Evolutionary conservation across 2,113 vertebrate genomes (phyloP).

Genomic region (Hepsetus odoe): DNA sequence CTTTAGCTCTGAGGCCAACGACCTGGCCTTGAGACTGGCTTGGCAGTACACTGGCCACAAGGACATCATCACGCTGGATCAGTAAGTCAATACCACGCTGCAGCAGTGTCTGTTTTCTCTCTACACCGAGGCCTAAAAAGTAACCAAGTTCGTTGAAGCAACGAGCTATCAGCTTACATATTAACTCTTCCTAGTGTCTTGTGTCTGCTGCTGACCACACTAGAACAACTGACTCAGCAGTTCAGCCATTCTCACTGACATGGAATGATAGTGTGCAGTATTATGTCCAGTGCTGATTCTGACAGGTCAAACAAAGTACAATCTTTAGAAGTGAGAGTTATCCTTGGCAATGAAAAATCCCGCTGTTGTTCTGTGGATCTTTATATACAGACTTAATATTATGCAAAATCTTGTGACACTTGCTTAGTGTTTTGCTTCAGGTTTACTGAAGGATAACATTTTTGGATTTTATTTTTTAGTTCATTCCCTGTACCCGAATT

Average conservation of each 20-base stretch:
- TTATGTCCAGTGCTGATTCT: neutral
- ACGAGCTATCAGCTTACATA: constrained; percentile 49
- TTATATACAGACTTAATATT: no score
- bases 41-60: constrained; percentile 84
- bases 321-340: neutral
- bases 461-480: no score
- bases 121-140: constrained; percentile 38
- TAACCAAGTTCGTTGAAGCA: constrained; percentile 49
- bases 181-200: constrained; percentile 44
- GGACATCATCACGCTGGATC: constrained; percentile 93
- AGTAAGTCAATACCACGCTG: constrained; percentile 80
- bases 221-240: constrained; percentile 11
- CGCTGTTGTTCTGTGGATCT: neutral
- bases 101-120: constrained; percentile 29
- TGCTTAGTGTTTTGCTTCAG: no score
- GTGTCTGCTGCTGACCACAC: constrained; percentile 13
- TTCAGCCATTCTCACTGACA: constrained; percentile 9
- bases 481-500: no score
- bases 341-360: neutral
- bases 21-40: constrained; percentile 92
- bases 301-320: neutral
- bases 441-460: no score
- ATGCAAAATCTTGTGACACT: no score
- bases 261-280: neutral
- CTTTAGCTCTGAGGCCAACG: constrained; percentile 95